A percentile compares a stretch with the other conserved stretches of the same genome.
phyloP scores from a whole-genome alignment of 2,888 invertebrate genomes.

The Apotomis turbidana region DNA sequence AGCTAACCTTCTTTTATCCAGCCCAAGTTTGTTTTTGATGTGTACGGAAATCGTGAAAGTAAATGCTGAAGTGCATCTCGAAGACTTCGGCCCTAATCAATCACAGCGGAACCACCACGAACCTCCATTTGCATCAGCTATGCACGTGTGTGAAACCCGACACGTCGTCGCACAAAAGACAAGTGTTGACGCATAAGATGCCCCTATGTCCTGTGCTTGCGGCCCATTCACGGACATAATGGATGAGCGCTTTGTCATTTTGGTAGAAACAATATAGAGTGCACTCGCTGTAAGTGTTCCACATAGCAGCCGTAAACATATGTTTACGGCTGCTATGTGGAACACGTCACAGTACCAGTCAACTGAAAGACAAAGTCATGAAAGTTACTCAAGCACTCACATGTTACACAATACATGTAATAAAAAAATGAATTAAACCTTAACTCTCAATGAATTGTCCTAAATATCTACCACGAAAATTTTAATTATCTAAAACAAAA shows the following conservation, averaged over 20 bases:
- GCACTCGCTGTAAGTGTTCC: slow-evolving; percentile 28
- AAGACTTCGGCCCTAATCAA: slow-evolving; percentile 12
- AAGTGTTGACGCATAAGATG: slow-evolving; percentile 81
- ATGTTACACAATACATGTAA: no score
- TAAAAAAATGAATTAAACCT: no score
- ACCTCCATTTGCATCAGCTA: slow-evolving; percentile 22
- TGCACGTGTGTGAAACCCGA: slow-evolving; percentile 70
- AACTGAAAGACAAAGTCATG: no score
- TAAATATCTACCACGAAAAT: no score
- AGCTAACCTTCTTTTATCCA: no score
- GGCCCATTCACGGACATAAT: slow-evolving; percentile 67
- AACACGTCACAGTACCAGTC: no score
- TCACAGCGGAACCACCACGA: slow-evolving; percentile 34
- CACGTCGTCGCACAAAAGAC: slow-evolving; percentile 75
- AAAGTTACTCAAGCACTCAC: no score
- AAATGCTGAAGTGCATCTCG: not conserved
- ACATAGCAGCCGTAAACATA: slow-evolving; percentile 13
- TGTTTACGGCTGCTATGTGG: no score
- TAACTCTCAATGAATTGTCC: no score
- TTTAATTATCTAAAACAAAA: not conserved
- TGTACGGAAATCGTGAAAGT: not conserved
- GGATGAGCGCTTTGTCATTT: slow-evolving; percentile 51
- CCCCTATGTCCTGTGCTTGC: slow-evolving; percentile 70
- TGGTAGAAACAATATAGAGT: slow-evolving; percentile 31
- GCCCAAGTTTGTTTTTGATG: no score